Conservation (phyloP, 1,140 invertebrate species). For the Philopotamus ludificatus region DNA sequence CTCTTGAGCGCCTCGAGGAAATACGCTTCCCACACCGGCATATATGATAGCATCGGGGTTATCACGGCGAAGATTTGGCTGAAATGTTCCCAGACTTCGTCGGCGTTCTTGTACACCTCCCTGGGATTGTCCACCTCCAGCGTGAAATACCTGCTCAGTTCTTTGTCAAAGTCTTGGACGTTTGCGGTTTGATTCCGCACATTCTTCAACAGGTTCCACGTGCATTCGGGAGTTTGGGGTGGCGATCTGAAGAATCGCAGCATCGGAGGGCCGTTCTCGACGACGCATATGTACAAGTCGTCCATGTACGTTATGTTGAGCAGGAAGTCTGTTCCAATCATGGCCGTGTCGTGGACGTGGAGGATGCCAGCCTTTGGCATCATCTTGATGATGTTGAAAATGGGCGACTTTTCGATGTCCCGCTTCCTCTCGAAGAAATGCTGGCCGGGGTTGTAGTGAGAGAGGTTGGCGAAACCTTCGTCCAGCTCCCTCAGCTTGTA, state of each 20-base stretch:
- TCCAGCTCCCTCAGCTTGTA: conserved; percentile 63
- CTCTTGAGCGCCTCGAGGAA: conserved; percentile 69
- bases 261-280: conserved; percentile 42
- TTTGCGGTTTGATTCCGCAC: conserved; percentile 52
- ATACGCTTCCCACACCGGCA: conserved; percentile 70
- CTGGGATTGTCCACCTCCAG: conserved; percentile 63
- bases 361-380: conserved; percentile 73
- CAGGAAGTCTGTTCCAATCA: conserved; percentile 65
- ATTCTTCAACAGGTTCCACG: conserved; percentile 60
- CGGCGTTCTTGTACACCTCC: conserved; percentile 60
- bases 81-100: conserved; percentile 71
- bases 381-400: conserved; percentile 68
- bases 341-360: conserved; percentile 69
- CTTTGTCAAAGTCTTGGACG: conserved; percentile 57
- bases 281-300: conserved; percentile 67
- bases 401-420: conserved; percentile 63
- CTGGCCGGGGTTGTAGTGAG: conserved; percentile 61
- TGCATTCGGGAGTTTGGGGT: conserved; percentile 46
- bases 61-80: conserved; percentile 63
- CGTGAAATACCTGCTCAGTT: conserved; percentile 60
- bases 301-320: conserved; percentile 68
- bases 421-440: conserved; percentile 67
- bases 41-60: conserved; percentile 64
- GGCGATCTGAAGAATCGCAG: conserved; percentile 47
- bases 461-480: conserved; percentile 58